Base-by-base conservation (phyloP, 2,113 vertebrate species). In the Chloropsis hardwickii region DNA sequence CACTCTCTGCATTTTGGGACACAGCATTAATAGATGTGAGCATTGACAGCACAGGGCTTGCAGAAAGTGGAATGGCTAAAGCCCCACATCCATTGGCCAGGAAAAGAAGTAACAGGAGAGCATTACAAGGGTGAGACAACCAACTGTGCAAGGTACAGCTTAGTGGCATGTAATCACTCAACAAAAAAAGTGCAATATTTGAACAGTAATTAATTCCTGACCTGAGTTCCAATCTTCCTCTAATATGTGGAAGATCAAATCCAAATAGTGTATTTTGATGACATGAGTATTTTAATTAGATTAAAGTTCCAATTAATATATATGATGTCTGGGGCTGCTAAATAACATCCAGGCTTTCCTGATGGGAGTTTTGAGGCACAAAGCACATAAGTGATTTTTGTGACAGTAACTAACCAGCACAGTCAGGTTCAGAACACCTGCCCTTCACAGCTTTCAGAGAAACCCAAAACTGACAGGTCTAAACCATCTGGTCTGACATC, bases 381-480 rank as follows among this genome's bases (percentile, higher is more conserved):
- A 40, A n/a, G 62, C 48, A 51, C 1, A 0, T 0, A 31, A 67
- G 14, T 15, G 22, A 50, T 37, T 65, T 86, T 47, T 44, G 18
- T n/a, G 33, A n/a, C 21, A 65, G 40, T 21, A 54, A 39, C 22
- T 45, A 60, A 69, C 28, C 58, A 67, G 35, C 27, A 56, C n/a
- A 84, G 51, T 14, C 65, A 74, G 47, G 10, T 40, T 67, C 21
- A 50, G 35, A 70, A 16, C 23, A 45, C 37, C 13, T 47, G 19
- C 51, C 65, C 33, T 65, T 37, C 65, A 65, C 7, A 87, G 37
- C 50, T 70, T 61, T 23, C 73, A 90, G 37, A 78, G 60, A 37
- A 62, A 78, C n/a, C 29, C 57, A 47, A 67, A 20, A 54, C 13
- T 69, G 64, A 69, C 2, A 2, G 27, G 18, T 72, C 25, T 29